These are phyloP conservation scores for Ancistrus triradiatus DNA, from an alignment of 2,113 vertebrate species.

Conservation along the genomic window DNA sequence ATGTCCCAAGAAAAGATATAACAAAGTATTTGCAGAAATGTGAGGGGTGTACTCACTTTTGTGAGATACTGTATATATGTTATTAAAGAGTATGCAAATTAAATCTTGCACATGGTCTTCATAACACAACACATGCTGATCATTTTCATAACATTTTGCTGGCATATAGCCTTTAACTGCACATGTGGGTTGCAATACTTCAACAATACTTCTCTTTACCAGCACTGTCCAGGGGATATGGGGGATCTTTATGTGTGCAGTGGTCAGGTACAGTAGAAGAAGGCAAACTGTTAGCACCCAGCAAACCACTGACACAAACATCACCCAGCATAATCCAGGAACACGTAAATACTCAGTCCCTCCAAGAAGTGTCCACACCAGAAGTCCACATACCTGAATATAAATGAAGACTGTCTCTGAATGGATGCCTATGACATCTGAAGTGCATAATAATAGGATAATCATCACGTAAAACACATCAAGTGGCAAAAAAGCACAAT, in stretches of 20 bases:
- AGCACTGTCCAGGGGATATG: slow-evolving; percentile 82
- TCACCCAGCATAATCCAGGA: slow-evolving; percentile 84
- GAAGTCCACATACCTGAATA: slow-evolving; percentile 78
- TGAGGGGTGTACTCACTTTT: too few relatives aligned
- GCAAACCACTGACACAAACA: slow-evolving; percentile 85
- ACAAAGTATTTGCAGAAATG: too few relatives aligned
- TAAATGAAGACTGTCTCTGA: background rate
- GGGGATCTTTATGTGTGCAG: slow-evolving; percentile 78
- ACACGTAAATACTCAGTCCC: slow-evolving; percentile 84
- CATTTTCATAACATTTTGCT: too few relatives aligned
- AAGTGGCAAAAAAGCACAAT: too few relatives aligned
- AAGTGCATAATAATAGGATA: too few relatives aligned
- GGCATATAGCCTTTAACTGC: background rate
- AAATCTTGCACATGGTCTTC: too few relatives aligned
- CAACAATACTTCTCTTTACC: slow-evolving; percentile 66
- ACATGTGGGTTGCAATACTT: background rate
- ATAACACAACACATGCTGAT: too few relatives aligned
- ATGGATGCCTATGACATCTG: too few relatives aligned
- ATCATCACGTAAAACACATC: too few relatives aligned
- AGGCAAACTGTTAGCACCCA: slow-evolving; percentile 86
- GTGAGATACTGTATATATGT: too few relatives aligned
- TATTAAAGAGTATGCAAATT: too few relatives aligned
- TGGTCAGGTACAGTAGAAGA: slow-evolving; percentile 83
- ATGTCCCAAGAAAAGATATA: too few relatives aligned
- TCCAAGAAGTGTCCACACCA: slow-evolving; percentile 90